Evolutionary conservation across 2,113 vertebrate genomes (phyloP).

Genomic region (Xiphorhynchus elegans): DNA sequence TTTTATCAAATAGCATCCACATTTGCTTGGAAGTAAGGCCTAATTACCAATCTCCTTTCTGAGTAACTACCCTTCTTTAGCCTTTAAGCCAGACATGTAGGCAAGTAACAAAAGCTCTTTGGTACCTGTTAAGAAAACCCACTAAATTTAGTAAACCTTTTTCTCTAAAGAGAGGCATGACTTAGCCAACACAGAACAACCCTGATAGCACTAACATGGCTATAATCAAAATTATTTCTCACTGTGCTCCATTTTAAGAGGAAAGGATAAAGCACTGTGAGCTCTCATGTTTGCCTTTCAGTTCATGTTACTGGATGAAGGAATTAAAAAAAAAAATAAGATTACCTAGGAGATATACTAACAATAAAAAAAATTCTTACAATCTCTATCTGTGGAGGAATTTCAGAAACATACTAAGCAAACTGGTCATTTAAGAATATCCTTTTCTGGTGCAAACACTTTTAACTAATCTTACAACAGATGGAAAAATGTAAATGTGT

Average conservation of each 20-base stretch:
- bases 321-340: accelerated
- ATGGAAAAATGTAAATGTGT: background rate
- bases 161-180: background rate
- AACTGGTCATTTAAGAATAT: background rate
- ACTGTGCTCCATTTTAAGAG: background rate
- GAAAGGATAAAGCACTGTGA: background rate
- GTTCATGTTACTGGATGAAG: background rate
- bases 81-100: background rate
- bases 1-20: background rate
- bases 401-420: background rate
- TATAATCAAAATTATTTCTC: background rate
- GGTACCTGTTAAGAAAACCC: background rate
- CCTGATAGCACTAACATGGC: background rate
- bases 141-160: background rate
- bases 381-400: background rate
- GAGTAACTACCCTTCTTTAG: background rate
- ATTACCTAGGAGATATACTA: background rate
- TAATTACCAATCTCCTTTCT: background rate
- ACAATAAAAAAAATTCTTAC: background rate
- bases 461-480: background rate
- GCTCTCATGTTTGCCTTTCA: background rate
- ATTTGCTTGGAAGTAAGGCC: background rate
- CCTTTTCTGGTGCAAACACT: background rate
- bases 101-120: background rate
- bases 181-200: background rate